Percentiles rank a stretch among this genome's conserved stretches.
Conservation (phyloP, 1,140 invertebrate genomes). For the Sinella curviseta region DNA sequence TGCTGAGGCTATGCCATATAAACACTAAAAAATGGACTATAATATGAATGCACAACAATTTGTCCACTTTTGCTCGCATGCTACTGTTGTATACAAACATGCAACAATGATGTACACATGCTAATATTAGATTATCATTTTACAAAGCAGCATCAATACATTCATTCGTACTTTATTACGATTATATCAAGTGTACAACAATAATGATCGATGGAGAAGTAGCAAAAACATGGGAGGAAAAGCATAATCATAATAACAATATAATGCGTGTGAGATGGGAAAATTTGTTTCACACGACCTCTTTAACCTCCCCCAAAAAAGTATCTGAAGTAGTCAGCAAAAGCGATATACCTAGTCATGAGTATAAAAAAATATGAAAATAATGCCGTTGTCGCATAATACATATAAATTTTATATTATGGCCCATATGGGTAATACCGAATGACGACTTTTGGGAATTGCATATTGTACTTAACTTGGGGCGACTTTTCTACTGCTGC, state of each 20-base stretch:
- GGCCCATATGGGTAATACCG: not conserved
- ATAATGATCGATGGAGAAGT: not conserved
- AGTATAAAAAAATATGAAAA: not conserved
- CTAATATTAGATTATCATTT: not conserved
- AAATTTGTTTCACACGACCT: constrained; percentile 26
- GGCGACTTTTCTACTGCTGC: no score
- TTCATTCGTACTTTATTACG: no score
- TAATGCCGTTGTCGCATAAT: not conserved
- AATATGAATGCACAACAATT: no score
- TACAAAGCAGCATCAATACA: no score
- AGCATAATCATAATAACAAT: constrained; percentile 9
- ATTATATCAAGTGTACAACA: no score
- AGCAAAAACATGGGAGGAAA: not conserved
- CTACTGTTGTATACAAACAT: not conserved
- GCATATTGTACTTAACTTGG: not conserved
- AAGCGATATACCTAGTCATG: not conserved
- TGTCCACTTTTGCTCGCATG: no score
- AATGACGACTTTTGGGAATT: not conserved
- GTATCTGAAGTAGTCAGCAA: not conserved
- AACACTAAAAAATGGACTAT: no score
- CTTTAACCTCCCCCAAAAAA: constrained; percentile 14
- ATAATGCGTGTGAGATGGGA: constrained; percentile 11
- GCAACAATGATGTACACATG: not conserved
- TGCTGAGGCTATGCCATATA: no score
- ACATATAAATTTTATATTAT: not conserved